Evolutionary conservation across 2,797 vertebrate species (phyloP), one percentile per base, ranked within the genome.

Genomic region (Pristis pectinata): DNA sequence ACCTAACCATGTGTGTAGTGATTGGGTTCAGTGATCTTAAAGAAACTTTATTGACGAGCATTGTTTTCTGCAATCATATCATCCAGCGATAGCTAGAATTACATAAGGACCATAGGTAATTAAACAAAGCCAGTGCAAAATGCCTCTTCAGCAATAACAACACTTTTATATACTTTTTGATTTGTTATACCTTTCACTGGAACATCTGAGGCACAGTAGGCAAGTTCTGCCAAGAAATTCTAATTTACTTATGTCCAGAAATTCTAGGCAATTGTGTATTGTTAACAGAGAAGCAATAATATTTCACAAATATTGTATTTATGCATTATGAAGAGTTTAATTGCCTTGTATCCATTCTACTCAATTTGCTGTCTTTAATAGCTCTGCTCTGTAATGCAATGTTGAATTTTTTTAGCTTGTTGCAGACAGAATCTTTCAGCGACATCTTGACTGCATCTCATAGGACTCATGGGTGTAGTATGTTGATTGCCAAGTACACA

Each of bases 231-330:
- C 59, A 37, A 17, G n/a, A 64, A 67, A 92, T 92, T 61, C n/a
- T 24, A 41, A 67, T 64, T 67, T 19, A 64, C 34, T 92, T 70
- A 41, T 64, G 19, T 92, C n/a, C 61, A 67, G 64, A 64, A 92
- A 67, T 64, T 91, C 22, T 64, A 41, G 8, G 37, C n/a, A 67
- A 67, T 1, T 41, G 6, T 37, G 41, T 17, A 67, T 92, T 67
- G 59, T 67, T 64, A 44, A 56, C 30, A 92, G 87, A 91, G 19
- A 91, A 64, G 61, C n/a, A 91, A 70, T 92, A 67, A 92, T 67
- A 3, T 67, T 41, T 92, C 19, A 92, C n/a, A 92, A 15, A n/a
- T 41, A 80, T 10, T 80, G 5, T 34, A 7, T 27, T 59, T 83
- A 59, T 41, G 37, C 17, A 80, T n/a, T 59, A 92, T 67, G 34